These are phyloP conservation scores for Tromatobia lineatoria DNA, from an alignment of 2,888 invertebrate species.

Conservation along the genomic window DNA sequence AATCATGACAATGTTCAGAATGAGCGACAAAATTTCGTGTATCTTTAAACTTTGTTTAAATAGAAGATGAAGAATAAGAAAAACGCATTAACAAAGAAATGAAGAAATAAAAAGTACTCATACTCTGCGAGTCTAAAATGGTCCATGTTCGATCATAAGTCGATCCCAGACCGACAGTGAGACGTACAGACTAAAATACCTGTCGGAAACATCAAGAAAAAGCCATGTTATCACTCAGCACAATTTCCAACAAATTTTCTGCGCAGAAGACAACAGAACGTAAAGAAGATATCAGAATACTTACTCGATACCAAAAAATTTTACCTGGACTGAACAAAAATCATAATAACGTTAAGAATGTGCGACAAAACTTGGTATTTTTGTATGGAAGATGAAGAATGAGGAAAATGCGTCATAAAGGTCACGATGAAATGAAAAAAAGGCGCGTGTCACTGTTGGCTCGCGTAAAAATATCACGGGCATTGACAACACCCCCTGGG, in stretches of 20 bases:
- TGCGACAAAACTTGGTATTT: neutral
- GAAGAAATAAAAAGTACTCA: slow-evolving; percentile 23
- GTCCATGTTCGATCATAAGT: no score
- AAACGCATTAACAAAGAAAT: neutral
- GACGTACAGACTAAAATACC: neutral
- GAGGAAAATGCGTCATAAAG: neutral
- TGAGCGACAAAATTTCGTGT: neutral
- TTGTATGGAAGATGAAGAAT: neutral
- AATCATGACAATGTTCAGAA: neutral
- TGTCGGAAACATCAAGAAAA: no score
- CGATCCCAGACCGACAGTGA: no score
- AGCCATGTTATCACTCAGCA: slow-evolving; percentile 29
- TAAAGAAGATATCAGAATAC: neutral
- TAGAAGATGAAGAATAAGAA: neutral
- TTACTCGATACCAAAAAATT: neutral
- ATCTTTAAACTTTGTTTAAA: neutral
- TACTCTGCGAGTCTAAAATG: no score
- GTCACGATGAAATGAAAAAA: slow-evolving; percentile 14
- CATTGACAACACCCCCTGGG: slow-evolving; percentile 55
- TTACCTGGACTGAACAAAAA: neutral
- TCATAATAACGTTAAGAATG: neutral
- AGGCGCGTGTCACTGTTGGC: slow-evolving; percentile 65
- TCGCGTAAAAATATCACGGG: slow-evolving; percentile 48
- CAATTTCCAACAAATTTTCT: slow-evolving; percentile 23
- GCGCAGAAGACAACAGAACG: neutral